Evolutionary conservation across 1,140 invertebrate species (phyloP).

Genomic region (Nephotettix cincticeps): DNA sequence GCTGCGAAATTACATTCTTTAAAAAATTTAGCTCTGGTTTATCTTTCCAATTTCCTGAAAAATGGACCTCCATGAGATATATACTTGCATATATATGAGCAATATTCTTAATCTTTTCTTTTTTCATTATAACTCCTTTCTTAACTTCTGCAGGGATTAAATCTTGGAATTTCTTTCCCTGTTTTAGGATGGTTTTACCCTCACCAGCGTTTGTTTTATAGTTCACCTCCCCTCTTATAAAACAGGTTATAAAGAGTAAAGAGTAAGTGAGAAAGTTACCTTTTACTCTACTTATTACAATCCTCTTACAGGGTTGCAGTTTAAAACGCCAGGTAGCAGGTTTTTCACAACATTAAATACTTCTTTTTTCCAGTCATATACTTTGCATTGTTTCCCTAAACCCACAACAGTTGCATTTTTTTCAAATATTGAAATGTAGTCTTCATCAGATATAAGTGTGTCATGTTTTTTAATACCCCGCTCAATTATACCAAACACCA

Average conservation of each 20-base stretch:
- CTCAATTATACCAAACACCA: not conserved
- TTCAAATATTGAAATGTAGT: not conserved
- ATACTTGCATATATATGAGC: no score
- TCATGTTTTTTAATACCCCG: conserved; percentile 6
- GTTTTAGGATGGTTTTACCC: not conserved
- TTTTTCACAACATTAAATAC: not conserved
- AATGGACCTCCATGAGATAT: no score
- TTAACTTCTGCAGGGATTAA: not conserved
- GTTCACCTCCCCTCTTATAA: not conserved
- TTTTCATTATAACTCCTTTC: not conserved
- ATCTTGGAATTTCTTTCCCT: not conserved
- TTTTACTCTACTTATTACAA: no score
- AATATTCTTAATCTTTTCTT: not conserved
- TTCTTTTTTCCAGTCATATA: not conserved
- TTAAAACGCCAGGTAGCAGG: not conserved
- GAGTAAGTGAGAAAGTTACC: no score
- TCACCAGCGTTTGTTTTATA: not conserved
- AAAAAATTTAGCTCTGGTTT: no score
- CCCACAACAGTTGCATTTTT: not conserved
- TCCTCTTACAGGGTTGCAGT: not conserved
- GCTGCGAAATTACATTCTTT: no score
- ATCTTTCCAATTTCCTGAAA: no score
- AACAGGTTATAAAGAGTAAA: not conserved
- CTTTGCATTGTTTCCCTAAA: not conserved
- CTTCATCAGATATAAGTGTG: not conserved